Conservation (phyloP, 2,888 invertebrate species). For the Agonopterix heracliana region DNA sequence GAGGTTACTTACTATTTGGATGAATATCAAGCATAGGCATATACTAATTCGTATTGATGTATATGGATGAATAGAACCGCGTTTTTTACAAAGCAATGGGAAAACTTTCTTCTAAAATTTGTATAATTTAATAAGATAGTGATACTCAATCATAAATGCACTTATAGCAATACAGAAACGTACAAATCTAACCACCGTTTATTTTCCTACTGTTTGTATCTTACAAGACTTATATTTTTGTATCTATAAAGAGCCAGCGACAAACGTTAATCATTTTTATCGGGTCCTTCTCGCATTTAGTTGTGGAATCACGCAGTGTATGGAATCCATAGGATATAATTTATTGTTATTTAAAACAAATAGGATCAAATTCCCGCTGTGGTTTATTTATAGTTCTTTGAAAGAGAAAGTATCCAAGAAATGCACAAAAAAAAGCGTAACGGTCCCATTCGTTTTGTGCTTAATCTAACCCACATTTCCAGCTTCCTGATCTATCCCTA, state of each 20-base stretch:
- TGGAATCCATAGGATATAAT: constrained; percentile 44
- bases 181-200: constrained; percentile 5
- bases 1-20: no score
- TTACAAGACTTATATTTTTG: constrained; percentile 23
- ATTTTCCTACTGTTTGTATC: constrained; percentile 1
- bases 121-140: no score
- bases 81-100: no score
- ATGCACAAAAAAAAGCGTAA: no score
- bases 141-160: no score
- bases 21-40: background rate
- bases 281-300: constrained; percentile 39
- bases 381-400: constrained; percentile 32
- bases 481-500: no score
- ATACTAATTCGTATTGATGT: no score
- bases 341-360: constrained; percentile 60
- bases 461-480: no score
- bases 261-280: constrained; percentile 59
- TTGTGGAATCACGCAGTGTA: constrained; percentile 43
- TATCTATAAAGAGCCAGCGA: constrained; percentile 26
- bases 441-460: no score
- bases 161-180: no score
- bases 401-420: constrained; percentile 22
- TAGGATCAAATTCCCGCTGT: constrained; percentile 54
- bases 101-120: no score
- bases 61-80: no score